Evolutionary conservation across 2,113 vertebrate genomes (phyloP).

Genomic region (Notarius lentiginosus): DNA sequence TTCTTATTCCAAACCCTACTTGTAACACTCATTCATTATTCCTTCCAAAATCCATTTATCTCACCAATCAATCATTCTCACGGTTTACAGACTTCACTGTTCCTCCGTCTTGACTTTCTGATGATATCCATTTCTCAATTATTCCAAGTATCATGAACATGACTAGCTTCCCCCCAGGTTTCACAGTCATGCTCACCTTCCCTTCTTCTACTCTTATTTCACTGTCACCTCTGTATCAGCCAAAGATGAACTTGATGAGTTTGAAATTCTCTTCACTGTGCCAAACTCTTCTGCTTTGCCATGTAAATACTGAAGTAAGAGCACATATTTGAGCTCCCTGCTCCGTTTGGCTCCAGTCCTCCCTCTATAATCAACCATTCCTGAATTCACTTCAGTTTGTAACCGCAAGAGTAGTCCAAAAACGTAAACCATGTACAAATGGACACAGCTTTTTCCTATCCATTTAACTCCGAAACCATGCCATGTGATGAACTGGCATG

Average conservation of each 20-base stretch:
- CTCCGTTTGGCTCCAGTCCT: not conserved
- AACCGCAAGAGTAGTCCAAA: not conserved
- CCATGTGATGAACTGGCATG: not conserved
- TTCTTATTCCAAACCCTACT: not conserved
- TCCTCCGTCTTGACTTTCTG: not conserved
- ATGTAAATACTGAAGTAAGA: conserved; percentile 1
- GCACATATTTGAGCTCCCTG: not conserved
- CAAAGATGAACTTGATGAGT: not conserved
- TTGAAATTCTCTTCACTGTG: not conserved
- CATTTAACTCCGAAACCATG: not conserved
- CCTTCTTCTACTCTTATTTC: not conserved
- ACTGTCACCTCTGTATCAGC: not conserved
- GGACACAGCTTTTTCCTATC: not conserved
- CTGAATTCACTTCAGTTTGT: not conserved
- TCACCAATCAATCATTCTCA: not conserved
- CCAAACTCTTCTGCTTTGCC: not conserved
- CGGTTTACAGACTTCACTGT: not conserved
- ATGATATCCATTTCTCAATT: not conserved
- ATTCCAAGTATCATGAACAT: not conserved
- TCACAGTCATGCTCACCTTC: not conserved
- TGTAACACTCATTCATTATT: not conserved
- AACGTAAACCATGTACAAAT: not conserved
- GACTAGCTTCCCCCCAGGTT: not conserved
- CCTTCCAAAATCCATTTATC: not conserved
- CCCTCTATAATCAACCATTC: conserved; percentile 8